Evolutionary conservation across 2,113 vertebrate species (phyloP).

Genomic region (Brachirus orientalis): DNA sequence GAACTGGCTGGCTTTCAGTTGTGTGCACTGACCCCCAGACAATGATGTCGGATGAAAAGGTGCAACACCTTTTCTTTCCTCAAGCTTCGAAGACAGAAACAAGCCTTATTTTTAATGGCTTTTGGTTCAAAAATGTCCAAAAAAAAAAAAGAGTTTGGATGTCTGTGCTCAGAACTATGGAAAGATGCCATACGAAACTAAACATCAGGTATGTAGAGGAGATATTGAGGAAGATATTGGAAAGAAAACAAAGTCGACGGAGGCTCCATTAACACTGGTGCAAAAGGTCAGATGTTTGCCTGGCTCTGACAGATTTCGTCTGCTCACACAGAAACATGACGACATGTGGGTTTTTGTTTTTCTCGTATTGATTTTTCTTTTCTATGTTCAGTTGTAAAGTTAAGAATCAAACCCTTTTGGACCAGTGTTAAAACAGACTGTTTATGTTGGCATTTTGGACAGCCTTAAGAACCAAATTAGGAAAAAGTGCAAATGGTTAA

Average conservation of each 20-base stretch:
- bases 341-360: too few species aligned
- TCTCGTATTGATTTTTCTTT: constrained; percentile 30
- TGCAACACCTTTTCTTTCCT: too few species aligned
- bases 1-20: too few species aligned
- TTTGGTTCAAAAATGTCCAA: constrained; percentile 29
- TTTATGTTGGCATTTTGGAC: constrained; percentile 5
- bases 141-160: constrained; percentile 20
- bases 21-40: constrained; percentile 33
- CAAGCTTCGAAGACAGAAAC: too few species aligned
- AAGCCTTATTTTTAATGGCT: constrained; percentile 36
- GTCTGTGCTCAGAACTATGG: constrained; percentile 38
- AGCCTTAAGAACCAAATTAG: constrained; percentile 28
- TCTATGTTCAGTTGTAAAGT: constrained; percentile 22
- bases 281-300: constrained; percentile 50
- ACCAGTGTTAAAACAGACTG: constrained; percentile 5
- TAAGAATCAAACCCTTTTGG: constrained; percentile 22
- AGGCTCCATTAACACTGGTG: constrained; percentile 16
- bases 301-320: constrained; percentile 33
- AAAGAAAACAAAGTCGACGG: constrained; percentile 10
- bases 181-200: constrained; percentile 66
- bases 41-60: constrained; percentile 29
- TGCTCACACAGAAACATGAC: constrained; percentile 22
- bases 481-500: constrained; percentile 8
- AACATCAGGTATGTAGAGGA: constrained; percentile 50
- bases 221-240: constrained; percentile 40